Evolutionary conservation across 2,113 vertebrate species (phyloP).

Genomic region (Rhinoderma darwinii): DNA sequence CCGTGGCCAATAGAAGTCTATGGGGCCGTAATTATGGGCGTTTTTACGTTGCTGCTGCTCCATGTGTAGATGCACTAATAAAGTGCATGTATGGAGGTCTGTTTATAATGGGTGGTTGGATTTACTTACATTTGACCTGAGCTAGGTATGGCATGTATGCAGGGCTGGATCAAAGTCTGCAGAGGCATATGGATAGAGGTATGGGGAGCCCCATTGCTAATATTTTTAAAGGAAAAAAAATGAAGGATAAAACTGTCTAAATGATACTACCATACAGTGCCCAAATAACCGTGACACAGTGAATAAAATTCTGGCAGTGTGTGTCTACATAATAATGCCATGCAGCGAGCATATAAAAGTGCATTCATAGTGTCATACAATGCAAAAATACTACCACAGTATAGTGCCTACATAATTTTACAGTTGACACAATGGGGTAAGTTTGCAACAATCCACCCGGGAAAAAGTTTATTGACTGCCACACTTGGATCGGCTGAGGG

Average conservation of each 20-base stretch:
- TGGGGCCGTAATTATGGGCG: too few species aligned
- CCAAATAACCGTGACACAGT: neutral
- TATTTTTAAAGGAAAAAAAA: neutral
- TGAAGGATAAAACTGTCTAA: neutral
- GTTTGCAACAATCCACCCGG: neutral
- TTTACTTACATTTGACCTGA: neutral
- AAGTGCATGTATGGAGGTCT: neutral
- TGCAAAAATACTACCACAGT: neutral
- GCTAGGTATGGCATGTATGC: neutral
- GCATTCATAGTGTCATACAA: neutral
- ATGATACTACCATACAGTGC: neutral
- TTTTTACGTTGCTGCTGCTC: too few species aligned
- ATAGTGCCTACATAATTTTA: neutral
- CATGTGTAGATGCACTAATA: neutral
- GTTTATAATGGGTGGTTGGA: neutral
- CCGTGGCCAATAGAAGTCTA: too few species aligned
- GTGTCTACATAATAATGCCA: neutral
- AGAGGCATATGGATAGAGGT: neutral
- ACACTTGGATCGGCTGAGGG: neutral
- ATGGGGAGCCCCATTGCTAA: neutral
- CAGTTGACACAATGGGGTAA: neutral
- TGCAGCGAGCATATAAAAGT: neutral
- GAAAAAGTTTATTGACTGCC: neutral
- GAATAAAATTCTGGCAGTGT: neutral
- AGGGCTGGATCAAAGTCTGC: neutral